Base-by-base conservation (phyloP, 2,113 vertebrate species). In the Nerophis lumbriciformis region DNA sequence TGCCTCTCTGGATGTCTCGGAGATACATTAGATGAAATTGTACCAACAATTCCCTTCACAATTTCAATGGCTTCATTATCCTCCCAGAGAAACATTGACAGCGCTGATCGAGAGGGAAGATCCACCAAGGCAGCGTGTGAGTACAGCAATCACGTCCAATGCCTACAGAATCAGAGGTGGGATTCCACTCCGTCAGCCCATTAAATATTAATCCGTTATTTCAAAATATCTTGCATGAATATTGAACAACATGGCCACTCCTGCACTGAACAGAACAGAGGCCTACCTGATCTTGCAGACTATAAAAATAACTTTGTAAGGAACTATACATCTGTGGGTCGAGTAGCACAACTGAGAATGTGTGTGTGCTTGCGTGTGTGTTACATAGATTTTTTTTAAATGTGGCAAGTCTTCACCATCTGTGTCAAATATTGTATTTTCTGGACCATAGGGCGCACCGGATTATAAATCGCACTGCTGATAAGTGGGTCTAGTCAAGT, bases 131-230 rank as follows among this genome's bases (percentile, higher is more conserved):
- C 63, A 66, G 71, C 59, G 60, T 21, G 62, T 58, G 73, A 73
- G 63, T 52, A 65, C 42, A 77, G 68, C 66, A 71, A 68, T 59
- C 61, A 68, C 69, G 74, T 79, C 76, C 67, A 72, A 72, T 68
- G 76, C 68, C 74, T 76, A 59, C 57, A 77, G 65, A 55, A 63
- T 66, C 66, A 73, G 61, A 36, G 69, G 61, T 78, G 71, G 44
- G 55, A 75, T 82, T 60, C 61, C 77, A 69, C 72, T 72, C 75
- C 77, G 68, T 78, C 79, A 72, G 72, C 61, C 71, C 55, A 83
- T 86, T 75, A 88, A 87, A 88, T 86, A 89, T 88, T 85, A 71
- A 88, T 82, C 58, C 51, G 58, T 72, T 58, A 78, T 69, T 81
- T 66, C 63, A 75, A 80, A 77, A 75, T 78, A 67, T 78, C 65